Base-by-base conservation (phyloP, 1,140 invertebrate genomes). In the Drosophila insularis region DNA sequence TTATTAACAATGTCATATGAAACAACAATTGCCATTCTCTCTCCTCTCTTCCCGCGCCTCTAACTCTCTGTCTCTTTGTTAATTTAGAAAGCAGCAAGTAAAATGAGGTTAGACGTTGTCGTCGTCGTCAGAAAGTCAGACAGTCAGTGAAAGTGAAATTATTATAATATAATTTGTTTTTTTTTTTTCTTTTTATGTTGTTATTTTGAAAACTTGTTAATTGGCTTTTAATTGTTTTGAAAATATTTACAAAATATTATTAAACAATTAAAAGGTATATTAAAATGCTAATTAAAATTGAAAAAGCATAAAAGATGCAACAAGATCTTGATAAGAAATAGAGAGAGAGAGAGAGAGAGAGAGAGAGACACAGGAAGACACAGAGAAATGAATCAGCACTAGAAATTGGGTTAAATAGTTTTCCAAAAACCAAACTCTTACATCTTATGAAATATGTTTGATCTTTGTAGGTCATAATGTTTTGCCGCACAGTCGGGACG, bases 221-320 rank as follows among this genome's bases (percentile, higher is more conserved):
- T 87, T 87, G 80, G 68, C 72, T 84, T 89, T 87, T 89, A 87
- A 89, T 87, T 89, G 80, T 67, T 62, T 31, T 23, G 23, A 54
- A 59, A 56, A 63, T 21, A 37, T 37, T 37, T 37, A 11, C 10
- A 71, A 50, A 63, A 60, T 81, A 82, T 84, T 82, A 79, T 11
- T 37, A 13, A 37, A 37, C 35, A 37, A 37, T 37, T 37, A 37
- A 11, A 11, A 37, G 35, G 10, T 2, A 13, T 11, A 11, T 37
- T 35, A 8, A 10, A 8, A 35, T 35, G 10, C 32, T 5, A 27
- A 27, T 27, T 27, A 1, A 27, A 27, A 10, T 35, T 35, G 0
- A 35, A 35, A 4, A 35, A 11, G 10, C 32, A 11, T 23, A 8
- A 32, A 32, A 37, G 35, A 11, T 11, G 10, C 1, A 13, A 37